Percentiles rank a stretch among this genome's conserved stretches.
phyloP scores from a whole-genome alignment of 1,140 invertebrate genomes.

The Drosophila rhopaloa region DNA sequence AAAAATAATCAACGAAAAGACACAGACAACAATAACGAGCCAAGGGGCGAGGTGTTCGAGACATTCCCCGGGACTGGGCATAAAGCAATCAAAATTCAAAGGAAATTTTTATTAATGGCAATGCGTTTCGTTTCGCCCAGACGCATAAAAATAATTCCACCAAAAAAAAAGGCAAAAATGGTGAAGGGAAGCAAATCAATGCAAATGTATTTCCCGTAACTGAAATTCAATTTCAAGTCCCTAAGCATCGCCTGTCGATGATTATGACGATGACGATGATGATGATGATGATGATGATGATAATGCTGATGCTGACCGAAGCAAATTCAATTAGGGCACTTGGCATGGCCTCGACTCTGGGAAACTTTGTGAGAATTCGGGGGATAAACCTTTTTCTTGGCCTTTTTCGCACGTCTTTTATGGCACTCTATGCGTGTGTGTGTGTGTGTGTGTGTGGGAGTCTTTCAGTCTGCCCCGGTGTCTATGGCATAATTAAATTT shows the following conservation, averaged over 20 bases:
- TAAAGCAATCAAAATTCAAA: constrained; percentile 83
- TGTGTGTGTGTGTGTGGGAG: constrained; percentile 6
- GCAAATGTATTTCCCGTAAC: constrained; percentile 80
- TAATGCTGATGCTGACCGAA: constrained; percentile 69
- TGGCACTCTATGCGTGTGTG: constrained; percentile 5
- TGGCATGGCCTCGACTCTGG: constrained; percentile 33
- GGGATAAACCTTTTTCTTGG: constrained; percentile 73
- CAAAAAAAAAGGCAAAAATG: neutral
- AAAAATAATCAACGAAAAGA: constrained; percentile 65
- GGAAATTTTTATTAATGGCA: constrained; percentile 83
- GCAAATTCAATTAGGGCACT: constrained; percentile 78
- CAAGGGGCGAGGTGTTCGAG: neutral
- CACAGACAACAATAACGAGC: constrained; percentile 63
- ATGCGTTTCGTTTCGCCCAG: constrained; percentile 71
- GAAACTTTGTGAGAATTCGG: constrained; percentile 4
- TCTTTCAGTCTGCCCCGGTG: constrained; percentile 38
- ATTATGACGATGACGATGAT: constrained; percentile 46
- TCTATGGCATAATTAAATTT: constrained; percentile 80
- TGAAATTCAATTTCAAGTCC: constrained; percentile 78
- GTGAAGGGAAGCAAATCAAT: constrained; percentile 67
- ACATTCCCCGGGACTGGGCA: constrained; percentile 12
- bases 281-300: constrained; percentile 16
- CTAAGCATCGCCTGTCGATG: constrained; percentile 36
- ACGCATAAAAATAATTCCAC: constrained; percentile 70
- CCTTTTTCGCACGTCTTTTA: constrained; percentile 59